phyloP scores from a whole-genome alignment of 2,113 vertebrate species.

The Isurus oxyrinchus region DNA sequence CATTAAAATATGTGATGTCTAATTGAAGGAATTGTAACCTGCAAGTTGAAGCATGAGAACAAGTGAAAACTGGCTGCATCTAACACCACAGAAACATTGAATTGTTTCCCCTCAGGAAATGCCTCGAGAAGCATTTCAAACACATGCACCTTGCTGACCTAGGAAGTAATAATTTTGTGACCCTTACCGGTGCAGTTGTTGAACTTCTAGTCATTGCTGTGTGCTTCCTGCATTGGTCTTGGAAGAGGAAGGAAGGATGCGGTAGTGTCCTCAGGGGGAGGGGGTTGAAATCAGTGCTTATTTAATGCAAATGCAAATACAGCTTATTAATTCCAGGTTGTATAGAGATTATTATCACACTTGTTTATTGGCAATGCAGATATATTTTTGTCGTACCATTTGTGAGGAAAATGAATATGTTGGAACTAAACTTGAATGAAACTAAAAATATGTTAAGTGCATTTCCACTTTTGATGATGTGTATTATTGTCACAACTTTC shows the following conservation, averaged over 20 bases:
- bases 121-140: slow-evolving; percentile 50
- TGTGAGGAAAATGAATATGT: neutral
- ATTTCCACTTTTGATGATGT: neutral
- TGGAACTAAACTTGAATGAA: neutral
- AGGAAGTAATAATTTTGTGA: slow-evolving; percentile 57
- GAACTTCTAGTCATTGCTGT: slow-evolving; percentile 50
- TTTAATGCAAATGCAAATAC: slow-evolving; percentile 49
- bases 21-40: neutral
- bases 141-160: slow-evolving; percentile 48
- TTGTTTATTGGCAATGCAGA: slow-evolving; percentile 14
- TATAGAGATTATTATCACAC: slow-evolving; percentile 42
- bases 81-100: slow-evolving; percentile 12
- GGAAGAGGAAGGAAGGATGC: slow-evolving; percentile 75
- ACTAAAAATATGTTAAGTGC: neutral
- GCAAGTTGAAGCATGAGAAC: neutral
- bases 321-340: slow-evolving; percentile 78
- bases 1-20: neutral
- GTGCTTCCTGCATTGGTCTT: slow-evolving; percentile 60
- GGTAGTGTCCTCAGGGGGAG: slow-evolving; percentile 64
- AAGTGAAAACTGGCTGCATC: neutral
- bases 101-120: slow-evolving; percentile 40
- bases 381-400: neutral
- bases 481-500: neutral
- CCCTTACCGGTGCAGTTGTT: slow-evolving; percentile 51
- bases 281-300: slow-evolving; percentile 42